Conservation (phyloP, 2,888 invertebrate genomes). For the Romanomermis culicivorax region DNA sequence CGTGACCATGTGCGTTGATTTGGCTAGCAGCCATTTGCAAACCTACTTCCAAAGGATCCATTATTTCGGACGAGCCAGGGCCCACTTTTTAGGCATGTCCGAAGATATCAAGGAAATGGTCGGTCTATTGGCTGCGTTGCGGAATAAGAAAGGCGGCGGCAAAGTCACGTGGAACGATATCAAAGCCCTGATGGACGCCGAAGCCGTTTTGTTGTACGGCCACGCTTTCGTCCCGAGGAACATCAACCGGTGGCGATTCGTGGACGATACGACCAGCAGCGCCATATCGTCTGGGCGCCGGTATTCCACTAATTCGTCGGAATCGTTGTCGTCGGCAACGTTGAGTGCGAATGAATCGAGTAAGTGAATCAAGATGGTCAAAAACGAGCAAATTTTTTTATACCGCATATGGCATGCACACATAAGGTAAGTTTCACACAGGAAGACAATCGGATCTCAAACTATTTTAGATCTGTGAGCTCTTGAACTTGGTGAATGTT, state of each 20-base stretch:
- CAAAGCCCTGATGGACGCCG: slow-evolving; percentile 23
- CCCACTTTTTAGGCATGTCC: slow-evolving; percentile 25
- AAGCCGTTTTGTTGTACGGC: not conserved
- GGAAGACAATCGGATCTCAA: too few species aligned
- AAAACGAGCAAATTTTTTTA: too few species aligned
- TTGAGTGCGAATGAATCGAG: not conserved
- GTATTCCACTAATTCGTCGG: too few species aligned
- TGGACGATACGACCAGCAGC: slow-evolving; percentile 22
- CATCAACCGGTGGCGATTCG: slow-evolving; percentile 25
- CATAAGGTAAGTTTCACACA: too few species aligned
- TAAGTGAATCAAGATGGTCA: too few species aligned
- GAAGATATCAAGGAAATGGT: slow-evolving; percentile 28
- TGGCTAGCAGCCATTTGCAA: slow-evolving; percentile 28
- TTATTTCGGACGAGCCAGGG: slow-evolving; percentile 26
- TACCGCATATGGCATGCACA: too few species aligned
- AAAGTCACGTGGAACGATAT: slow-evolving; percentile 30
- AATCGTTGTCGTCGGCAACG: not conserved
- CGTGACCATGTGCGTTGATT: slow-evolving; percentile 21
- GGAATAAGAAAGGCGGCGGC: slow-evolving; percentile 20
- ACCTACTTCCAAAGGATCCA: slow-evolving; percentile 28
- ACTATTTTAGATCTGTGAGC: too few species aligned
- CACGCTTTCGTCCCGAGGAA: slow-evolving; percentile 24
- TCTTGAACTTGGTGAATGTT: too few species aligned
- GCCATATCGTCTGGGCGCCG: not conserved
- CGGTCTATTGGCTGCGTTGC: slow-evolving; percentile 25